Conservation (phyloP, 1,140 invertebrate genomes). For the Penaeus japonicus region DNA sequence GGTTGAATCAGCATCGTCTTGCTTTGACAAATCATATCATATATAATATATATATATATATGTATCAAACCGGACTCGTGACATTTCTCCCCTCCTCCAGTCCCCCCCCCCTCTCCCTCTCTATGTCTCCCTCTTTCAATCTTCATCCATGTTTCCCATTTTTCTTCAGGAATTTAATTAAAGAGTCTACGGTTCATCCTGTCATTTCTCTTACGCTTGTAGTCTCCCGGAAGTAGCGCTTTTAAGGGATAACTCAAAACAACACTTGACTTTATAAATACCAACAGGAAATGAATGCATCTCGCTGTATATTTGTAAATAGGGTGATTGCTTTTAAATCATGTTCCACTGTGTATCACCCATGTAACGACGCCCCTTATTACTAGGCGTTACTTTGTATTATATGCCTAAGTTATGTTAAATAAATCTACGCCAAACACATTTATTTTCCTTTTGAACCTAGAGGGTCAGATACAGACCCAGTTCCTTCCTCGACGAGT, state of each 20-base stretch:
- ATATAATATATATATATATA: too few relatives aligned
- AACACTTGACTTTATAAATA: too few relatives aligned
- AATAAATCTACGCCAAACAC: neutral
- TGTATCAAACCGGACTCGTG: neutral
- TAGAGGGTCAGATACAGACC: too few relatives aligned
- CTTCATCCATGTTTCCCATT: neutral
- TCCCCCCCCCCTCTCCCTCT: too few relatives aligned
- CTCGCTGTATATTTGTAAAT: slow-evolving; percentile 47
- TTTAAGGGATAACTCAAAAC: too few relatives aligned
- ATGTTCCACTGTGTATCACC: slow-evolving; percentile 11
- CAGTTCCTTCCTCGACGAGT: too few relatives aligned
- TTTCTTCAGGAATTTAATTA: neutral
- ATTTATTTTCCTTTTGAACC: too few relatives aligned
- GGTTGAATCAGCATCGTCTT: too few relatives aligned
- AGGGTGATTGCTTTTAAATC: slow-evolving; percentile 31
- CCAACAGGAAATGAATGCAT: neutral
- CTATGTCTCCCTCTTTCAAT: neutral
- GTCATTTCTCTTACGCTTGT: neutral
- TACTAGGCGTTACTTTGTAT: slow-evolving; percentile 25
- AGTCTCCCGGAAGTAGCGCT: neutral
- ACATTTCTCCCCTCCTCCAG: too few relatives aligned
- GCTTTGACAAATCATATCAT: too few relatives aligned
- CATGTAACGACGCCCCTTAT: slow-evolving; percentile 1
- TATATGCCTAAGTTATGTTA: slow-evolving; percentile 34
- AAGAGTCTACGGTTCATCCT: neutral